Conservation (phyloP, 1,140 invertebrate genomes). For the Cydia strobilella region DNA sequence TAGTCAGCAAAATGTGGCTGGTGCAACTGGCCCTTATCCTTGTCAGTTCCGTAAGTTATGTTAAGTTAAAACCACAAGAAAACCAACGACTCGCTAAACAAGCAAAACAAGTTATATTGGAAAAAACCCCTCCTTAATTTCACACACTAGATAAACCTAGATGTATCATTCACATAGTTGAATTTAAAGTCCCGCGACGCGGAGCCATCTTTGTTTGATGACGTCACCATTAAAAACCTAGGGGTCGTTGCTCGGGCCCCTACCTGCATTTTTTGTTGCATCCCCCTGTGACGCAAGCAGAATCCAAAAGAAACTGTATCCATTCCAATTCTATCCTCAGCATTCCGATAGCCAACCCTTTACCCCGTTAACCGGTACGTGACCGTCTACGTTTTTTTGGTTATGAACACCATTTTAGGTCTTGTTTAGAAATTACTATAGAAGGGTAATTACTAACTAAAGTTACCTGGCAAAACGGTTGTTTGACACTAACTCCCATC, state of each 20-base stretch:
- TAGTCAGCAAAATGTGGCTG: too few species aligned
- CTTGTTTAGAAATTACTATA: too few species aligned
- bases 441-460: too few species aligned
- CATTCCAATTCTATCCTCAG: slow-evolving; percentile 36
- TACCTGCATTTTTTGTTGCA: slow-evolving; percentile 78
- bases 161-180: slow-evolving; percentile 35
- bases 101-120: not conserved
- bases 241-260: slow-evolving; percentile 73
- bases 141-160: slow-evolving; percentile 8
- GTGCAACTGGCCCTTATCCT: too few species aligned
- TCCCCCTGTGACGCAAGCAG: slow-evolving; percentile 62
- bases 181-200: slow-evolving; percentile 46
- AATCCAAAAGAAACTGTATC: slow-evolving; percentile 47
- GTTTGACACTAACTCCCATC: not conserved
- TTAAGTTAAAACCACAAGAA: not conserved
- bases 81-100: not conserved
- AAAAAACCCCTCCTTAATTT: slow-evolving; percentile 30
- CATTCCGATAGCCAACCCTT: slow-evolving; percentile 13
- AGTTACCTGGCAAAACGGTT: not conserved
- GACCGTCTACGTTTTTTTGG: not conserved
- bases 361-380: not conserved
- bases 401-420: not conserved
- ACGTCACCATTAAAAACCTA: slow-evolving; percentile 65
- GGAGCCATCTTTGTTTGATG: slow-evolving; percentile 50
- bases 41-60: slow-evolving; percentile 3